Conservation (phyloP, 2,888 invertebrate species). For the Trachelus iudaicus region DNA sequence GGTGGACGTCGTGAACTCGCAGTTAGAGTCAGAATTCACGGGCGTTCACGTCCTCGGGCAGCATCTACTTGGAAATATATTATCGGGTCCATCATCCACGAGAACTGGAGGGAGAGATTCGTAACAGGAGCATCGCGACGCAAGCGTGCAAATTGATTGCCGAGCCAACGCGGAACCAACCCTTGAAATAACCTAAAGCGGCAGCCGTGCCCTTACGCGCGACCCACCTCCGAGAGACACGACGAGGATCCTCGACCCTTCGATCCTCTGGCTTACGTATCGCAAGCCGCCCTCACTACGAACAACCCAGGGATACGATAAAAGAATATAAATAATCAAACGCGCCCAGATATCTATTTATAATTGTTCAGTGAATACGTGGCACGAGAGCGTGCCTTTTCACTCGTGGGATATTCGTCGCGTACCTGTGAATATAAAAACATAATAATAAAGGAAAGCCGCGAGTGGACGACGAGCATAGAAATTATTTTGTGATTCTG, state of each 20-base stretch:
- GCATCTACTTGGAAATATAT: background rate
- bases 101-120: background rate
- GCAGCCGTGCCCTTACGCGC: background rate
- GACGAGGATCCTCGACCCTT: background rate
- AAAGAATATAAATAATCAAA: constrained; percentile 14
- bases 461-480: background rate
- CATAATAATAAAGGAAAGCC: background rate
- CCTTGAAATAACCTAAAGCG: background rate
- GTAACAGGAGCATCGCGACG: background rate
- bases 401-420: background rate
- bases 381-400: background rate
- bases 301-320: constrained; percentile 14
- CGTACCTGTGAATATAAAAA: background rate
- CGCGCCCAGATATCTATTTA: constrained; percentile 60
- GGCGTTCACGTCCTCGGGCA: background rate
- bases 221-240: background rate
- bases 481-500: background rate
- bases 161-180: background rate
- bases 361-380: constrained; percentile 35
- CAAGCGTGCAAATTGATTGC: background rate
- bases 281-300: background rate
- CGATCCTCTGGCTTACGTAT: background rate
- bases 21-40: background rate
- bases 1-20: background rate
- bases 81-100: background rate